Percentiles rank a stretch among this genome's conserved stretches.
phyloP scores from a whole-genome alignment of 1,140 invertebrate species.

The Drosophila athabasca region DNA sequence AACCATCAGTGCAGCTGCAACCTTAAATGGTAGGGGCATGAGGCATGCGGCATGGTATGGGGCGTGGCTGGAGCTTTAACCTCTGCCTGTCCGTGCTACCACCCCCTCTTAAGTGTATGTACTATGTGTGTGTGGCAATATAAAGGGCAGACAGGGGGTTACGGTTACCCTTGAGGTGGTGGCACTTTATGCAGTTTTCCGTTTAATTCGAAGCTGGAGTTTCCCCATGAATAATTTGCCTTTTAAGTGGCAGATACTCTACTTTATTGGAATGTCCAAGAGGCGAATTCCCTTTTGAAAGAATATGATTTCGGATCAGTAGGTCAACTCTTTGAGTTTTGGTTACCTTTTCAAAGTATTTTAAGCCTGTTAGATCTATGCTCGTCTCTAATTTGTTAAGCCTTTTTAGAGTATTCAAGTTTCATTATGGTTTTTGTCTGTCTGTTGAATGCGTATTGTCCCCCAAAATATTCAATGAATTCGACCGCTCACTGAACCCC shows the following conservation, averaged over 20 bases:
- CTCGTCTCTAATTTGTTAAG: too few species aligned
- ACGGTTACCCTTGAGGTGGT: constrained; percentile 47
- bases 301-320: too few species aligned
- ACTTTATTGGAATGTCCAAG: too few species aligned
- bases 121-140: constrained; percentile 53
- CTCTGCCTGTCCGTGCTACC: constrained; percentile 17
- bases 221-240: constrained; percentile 27
- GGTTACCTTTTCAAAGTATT: too few species aligned
- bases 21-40: constrained; percentile 33
- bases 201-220: constrained; percentile 25
- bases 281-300: too few species aligned
- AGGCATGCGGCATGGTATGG: constrained; percentile 5
- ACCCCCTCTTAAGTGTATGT: constrained; percentile 11
- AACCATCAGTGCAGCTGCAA: constrained; percentile 47
- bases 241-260: too few species aligned
- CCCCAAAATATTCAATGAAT: neutral
- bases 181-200: constrained; percentile 24
- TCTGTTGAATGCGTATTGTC: too few species aligned
- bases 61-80: constrained; percentile 55
- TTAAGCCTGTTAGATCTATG: too few species aligned
- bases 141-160: constrained; percentile 31
- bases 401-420: too few species aligned
- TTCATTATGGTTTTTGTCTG: too few species aligned
- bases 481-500: constrained; percentile 24
- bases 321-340: too few species aligned